A percentile compares a stretch with the other conserved stretches of the same genome.
Evolutionary conservation across 2,888 invertebrate genomes (phyloP).

Genomic region (Agrochola litura): DNA sequence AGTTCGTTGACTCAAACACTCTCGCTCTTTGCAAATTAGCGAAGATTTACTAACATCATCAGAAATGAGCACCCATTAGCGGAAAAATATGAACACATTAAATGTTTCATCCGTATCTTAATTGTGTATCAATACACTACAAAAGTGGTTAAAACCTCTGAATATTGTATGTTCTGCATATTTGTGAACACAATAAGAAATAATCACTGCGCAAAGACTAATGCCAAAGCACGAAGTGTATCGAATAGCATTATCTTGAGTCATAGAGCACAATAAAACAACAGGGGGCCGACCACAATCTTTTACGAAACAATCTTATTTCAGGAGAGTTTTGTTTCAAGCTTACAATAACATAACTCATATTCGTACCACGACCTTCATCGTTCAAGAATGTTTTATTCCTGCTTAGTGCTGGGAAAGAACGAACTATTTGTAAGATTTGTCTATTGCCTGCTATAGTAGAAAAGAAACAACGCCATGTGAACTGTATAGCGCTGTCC

Average conservation of each 20-base stretch:
- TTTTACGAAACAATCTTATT: no score
- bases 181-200: constrained; percentile 38
- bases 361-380: no score
- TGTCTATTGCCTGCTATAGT: no score
- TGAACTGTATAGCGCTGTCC: no score
- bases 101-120: not conserved
- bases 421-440: no score
- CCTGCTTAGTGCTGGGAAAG: no score
- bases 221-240: constrained; percentile 44
- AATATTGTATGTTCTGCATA: constrained; percentile 25
- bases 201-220: constrained; percentile 44
- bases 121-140: constrained; percentile 18
- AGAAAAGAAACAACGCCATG: no score
- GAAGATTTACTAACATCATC: constrained; percentile 33
- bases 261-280: constrained; percentile 48
- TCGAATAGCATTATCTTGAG: constrained; percentile 50
- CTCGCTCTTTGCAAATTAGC: constrained; percentile 71
- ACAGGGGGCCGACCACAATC: no score
- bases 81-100: constrained; percentile 3
- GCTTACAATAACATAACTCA: no score
- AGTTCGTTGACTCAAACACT: constrained; percentile 79
- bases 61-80: not conserved
- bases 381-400: no score
- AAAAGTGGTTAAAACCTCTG: constrained; percentile 4
- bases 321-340: no score